These are phyloP conservation scores for Magallana gigas DNA, from an alignment of 1,140 invertebrate genomes.

Conservation along the genomic window DNA sequence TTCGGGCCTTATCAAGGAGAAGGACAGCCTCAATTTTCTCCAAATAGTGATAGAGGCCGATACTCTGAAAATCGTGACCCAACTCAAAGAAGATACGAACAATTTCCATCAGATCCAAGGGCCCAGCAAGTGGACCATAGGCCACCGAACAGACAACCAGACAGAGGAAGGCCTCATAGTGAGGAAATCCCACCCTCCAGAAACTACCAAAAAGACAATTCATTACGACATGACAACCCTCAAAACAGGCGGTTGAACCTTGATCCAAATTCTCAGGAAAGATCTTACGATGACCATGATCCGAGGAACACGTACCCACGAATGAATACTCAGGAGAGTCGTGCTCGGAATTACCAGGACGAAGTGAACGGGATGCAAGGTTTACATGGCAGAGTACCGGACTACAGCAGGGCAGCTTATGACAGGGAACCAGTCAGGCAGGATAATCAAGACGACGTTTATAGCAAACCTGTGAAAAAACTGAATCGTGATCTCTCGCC, in stretches of 20 bases:
- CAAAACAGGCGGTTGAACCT: neutral
- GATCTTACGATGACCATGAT: constrained; percentile 1
- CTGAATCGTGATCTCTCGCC: constrained; percentile 26
- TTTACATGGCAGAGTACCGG: neutral
- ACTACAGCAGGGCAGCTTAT: constrained; percentile 21
- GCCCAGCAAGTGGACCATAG: constrained; percentile 15
- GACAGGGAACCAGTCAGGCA: neutral
- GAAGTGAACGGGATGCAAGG: constrained; percentile 7
- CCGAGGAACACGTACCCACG: neutral
- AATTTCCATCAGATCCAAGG: constrained; percentile 12
- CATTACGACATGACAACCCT: neutral
- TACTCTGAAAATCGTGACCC: constrained; percentile 13
- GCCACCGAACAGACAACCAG: neutral
- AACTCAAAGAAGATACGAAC: neutral
- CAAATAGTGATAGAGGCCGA: neutral
- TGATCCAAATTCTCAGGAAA: neutral
- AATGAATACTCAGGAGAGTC: constrained; percentile 7
- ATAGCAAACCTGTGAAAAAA: constrained; percentile 41
- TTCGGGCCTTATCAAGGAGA: constrained; percentile 25
- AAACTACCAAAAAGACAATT: neutral
- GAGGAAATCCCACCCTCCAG: constrained; percentile 18
- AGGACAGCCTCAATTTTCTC: neutral
- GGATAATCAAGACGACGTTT: constrained; percentile 7
- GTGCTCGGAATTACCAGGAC: neutral
- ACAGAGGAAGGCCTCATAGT: constrained; percentile 21